These are phyloP conservation scores for Cheilosia soror DNA, from an alignment of 2,888 invertebrate species.

Conservation along the genomic window DNA sequence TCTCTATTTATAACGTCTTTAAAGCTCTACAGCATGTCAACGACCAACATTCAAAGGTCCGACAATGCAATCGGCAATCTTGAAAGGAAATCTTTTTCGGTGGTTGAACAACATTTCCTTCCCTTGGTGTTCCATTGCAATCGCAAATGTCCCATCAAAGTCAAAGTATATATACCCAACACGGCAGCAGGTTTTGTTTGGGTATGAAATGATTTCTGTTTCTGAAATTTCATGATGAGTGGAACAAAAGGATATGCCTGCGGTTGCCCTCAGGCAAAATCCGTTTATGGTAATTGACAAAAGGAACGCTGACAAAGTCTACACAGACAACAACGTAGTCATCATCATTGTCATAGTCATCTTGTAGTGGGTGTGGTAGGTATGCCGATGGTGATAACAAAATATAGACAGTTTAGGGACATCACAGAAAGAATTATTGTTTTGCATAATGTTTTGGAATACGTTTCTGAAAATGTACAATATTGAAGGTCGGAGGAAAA, in stretches of 20 bases:
- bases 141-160: constrained; percentile 43
- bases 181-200: constrained; percentile 31
- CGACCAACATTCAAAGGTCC: constrained; percentile 35
- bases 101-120: constrained; percentile 28
- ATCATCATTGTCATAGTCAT: constrained; percentile 15
- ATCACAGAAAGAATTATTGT: not conserved
- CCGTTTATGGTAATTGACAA: constrained; percentile 73
- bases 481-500: too few relatives aligned
- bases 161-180: constrained; percentile 19
- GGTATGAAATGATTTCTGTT: constrained; percentile 56
- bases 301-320: constrained; percentile 67
- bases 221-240: constrained; percentile 63
- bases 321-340: constrained; percentile 38
- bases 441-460: too few relatives aligned
- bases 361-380: too few relatives aligned
- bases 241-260: constrained; percentile 61
- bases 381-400: not conserved
- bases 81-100: constrained; percentile 46
- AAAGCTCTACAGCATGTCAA: constrained; percentile 27
- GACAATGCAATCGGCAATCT: constrained; percentile 63
- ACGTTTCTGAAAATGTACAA: too few relatives aligned
- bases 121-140: constrained; percentile 13
- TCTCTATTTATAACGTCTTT: constrained; percentile 6
- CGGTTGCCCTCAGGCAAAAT: constrained; percentile 56
- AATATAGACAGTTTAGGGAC: not conserved